Evolutionary conservation across 2,113 vertebrate genomes (phyloP).

Genomic region (Quiscalus mexicanus): DNA sequence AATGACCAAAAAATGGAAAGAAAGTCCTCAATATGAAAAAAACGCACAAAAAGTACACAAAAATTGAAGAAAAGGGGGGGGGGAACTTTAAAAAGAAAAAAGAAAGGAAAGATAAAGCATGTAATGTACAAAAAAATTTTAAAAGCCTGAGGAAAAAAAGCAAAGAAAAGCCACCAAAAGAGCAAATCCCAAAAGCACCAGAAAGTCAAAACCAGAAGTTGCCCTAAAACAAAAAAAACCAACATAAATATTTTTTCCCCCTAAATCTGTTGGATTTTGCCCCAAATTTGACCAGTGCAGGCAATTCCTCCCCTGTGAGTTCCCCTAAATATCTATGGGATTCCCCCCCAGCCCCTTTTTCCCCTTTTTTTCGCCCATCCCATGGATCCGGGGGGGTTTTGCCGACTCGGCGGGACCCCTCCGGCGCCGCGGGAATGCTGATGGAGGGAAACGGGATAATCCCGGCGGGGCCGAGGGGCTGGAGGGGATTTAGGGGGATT

Average conservation of each 20-base stretch:
- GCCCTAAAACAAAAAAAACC: accelerated
- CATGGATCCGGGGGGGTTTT: not conserved
- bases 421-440: conserved; percentile 17
- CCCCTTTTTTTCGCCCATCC: not conserved
- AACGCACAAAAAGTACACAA: not conserved
- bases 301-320: not conserved
- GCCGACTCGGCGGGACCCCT: not conserved
- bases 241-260: not conserved
- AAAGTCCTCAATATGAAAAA: not conserved
- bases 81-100: not conserved
- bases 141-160: accelerated
- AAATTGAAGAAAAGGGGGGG: not conserved
- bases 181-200: not conserved
- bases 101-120: not conserved
- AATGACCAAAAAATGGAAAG: not conserved
- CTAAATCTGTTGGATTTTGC: not conserved
- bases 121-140: not conserved
- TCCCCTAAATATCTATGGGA: accelerated
- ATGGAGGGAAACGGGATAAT: conserved; percentile 35
- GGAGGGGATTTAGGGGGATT: conserved; percentile 28
- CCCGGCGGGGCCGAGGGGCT: not conserved
- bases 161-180: not conserved
- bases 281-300: too few relatives aligned
- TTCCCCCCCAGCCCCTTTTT: not conserved
- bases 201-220: not conserved